Conservation (phyloP, 2,797 vertebrate species). For the Epinephelus malabaricus region DNA sequence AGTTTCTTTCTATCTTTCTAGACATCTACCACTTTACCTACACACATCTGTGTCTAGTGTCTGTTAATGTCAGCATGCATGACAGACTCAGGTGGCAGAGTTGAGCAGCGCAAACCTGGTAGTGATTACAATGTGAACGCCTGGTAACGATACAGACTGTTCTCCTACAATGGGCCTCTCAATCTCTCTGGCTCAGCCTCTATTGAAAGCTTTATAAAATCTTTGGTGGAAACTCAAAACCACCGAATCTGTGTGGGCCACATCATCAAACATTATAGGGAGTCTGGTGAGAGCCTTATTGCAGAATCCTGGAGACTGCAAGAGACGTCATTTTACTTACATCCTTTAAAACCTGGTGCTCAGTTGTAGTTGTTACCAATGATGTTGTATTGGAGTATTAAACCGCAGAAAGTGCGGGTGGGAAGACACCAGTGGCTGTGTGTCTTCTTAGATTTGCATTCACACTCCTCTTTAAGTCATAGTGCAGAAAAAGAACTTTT, state of each 20-base stretch:
- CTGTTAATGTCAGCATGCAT: slow-evolving; percentile 33
- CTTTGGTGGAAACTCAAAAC: slow-evolving; percentile 79
- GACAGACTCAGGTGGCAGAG: slow-evolving; percentile 67
- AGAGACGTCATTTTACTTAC: slow-evolving; percentile 51
- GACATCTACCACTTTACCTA: neutral
- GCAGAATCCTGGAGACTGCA: slow-evolving; percentile 28
- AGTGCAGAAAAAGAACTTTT: slow-evolving; percentile 11
- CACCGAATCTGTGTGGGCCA: slow-evolving; percentile 76
- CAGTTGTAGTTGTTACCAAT: slow-evolving; percentile 30
- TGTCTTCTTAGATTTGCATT: slow-evolving; percentile 3
- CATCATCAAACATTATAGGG: slow-evolving; percentile 63
- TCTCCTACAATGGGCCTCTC: slow-evolving; percentile 65
- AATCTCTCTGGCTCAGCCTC: slow-evolving; percentile 52
- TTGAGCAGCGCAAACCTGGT: slow-evolving; percentile 61
- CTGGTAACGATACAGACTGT: slow-evolving; percentile 67
- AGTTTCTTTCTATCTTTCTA: slow-evolving; percentile 28
- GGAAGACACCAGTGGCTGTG: neutral
- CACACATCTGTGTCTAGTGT: slow-evolving; percentile 25
- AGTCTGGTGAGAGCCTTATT: slow-evolving; percentile 50
- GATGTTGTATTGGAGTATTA: slow-evolving; percentile 27
- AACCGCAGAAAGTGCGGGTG: neutral
- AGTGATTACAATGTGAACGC: slow-evolving; percentile 71
- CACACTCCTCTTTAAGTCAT: neutral
- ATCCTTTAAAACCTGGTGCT: slow-evolving; percentile 51
- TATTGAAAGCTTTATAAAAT: slow-evolving; percentile 77